A percentile compares a stretch with the other conserved stretches of the same genome.
phyloP scores from a whole-genome alignment of 1,140 invertebrate genomes.

The Pararge aegeria region DNA sequence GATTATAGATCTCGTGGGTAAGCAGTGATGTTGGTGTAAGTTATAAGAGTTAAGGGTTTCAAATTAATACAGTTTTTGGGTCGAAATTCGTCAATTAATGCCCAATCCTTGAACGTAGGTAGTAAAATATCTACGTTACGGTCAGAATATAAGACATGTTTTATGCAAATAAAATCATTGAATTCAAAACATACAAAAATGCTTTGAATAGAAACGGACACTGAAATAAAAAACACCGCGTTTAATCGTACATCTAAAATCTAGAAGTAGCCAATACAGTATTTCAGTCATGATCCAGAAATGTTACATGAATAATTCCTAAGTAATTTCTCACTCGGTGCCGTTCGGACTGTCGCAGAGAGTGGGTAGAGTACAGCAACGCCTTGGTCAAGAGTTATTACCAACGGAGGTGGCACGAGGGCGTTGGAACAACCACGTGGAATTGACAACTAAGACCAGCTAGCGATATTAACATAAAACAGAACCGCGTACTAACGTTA shows the following conservation, averaged over 20 bases:
- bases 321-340: constrained; percentile 26
- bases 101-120: too few relatives aligned
- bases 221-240: too few relatives aligned
- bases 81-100: too few relatives aligned
- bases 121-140: too few relatives aligned
- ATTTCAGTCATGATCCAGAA: not conserved
- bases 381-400: constrained; percentile 32
- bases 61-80: too few relatives aligned
- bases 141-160: too few relatives aligned
- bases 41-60: constrained; percentile 8
- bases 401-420: constrained; percentile 29
- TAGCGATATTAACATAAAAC: constrained; percentile 34
- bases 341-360: constrained; percentile 23
- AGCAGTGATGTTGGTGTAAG: constrained; percentile 9
- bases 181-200: too few relatives aligned
- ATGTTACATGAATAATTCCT: constrained; percentile 1
- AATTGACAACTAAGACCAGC: constrained; percentile 28
- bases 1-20: constrained; percentile 12
- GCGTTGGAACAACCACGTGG: constrained; percentile 26
- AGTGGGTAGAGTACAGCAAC: constrained; percentile 38
- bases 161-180: too few relatives aligned
- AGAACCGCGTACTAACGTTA: constrained; percentile 6
- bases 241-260: not conserved
- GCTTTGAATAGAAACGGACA: too few relatives aligned
- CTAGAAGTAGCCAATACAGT: not conserved